Evolutionary conservation across 2,113 vertebrate species (phyloP).

Genomic region (Mystacornis crossleyi): DNA sequence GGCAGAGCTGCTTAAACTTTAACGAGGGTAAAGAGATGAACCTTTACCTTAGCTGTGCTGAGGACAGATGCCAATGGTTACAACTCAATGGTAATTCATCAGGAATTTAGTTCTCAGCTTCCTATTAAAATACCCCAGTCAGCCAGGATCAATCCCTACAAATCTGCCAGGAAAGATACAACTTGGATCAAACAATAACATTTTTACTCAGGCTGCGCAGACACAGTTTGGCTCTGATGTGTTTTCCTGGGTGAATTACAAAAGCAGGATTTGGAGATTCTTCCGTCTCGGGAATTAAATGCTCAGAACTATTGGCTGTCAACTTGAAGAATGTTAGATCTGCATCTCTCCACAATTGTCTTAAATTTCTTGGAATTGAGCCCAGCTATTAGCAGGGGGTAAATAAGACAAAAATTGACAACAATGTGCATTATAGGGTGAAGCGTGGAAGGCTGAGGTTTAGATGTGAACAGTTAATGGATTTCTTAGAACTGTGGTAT

Average conservation of each 20-base stretch:
- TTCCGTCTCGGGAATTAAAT: constrained; percentile 35
- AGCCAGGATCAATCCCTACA: constrained; percentile 45
- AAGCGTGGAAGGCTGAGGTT: constrained; percentile 30
- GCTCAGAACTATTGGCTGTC: constrained; percentile 52
- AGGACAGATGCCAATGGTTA: not conserved
- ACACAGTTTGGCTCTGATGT: constrained; percentile 29
- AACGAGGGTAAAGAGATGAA: constrained; percentile 16
- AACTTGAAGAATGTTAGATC: constrained; percentile 54
- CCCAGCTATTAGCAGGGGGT: constrained; percentile 64
- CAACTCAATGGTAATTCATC: not conserved
- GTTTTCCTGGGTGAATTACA: constrained; percentile 43
- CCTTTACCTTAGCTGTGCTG: constrained; percentile 5
- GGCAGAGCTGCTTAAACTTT: constrained; percentile 19
- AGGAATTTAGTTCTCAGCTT: not conserved
- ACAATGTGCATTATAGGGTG: constrained; percentile 17
- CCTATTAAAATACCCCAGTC: not conserved
- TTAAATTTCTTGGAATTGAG: constrained; percentile 58
- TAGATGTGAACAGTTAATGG: constrained; percentile 22
- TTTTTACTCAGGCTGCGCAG: constrained; percentile 34
- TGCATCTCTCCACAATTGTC: constrained; percentile 47
- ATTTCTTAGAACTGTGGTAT: constrained; percentile 15
- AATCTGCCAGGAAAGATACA: constrained; percentile 47
- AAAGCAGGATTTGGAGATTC: constrained; percentile 50
- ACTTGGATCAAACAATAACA: constrained; percentile 48
- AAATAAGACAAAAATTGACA: constrained; percentile 65